Conservation (phyloP, 1,140 invertebrate genomes). For the Uloborus diversus region DNA sequence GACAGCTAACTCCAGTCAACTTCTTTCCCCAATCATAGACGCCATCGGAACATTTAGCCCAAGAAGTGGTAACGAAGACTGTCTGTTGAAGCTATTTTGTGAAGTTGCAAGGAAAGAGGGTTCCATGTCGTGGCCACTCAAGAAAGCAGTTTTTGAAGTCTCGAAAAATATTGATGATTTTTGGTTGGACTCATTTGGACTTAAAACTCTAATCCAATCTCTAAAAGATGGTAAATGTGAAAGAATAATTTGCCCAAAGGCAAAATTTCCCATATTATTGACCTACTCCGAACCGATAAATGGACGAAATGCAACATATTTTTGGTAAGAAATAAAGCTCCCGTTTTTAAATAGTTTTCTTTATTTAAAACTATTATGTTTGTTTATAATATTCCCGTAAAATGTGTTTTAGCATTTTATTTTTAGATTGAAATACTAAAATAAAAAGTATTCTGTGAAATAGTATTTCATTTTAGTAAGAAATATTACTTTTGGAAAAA, state of each 20-base stretch:
- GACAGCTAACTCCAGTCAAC: not conserved
- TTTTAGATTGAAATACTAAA: too few relatives aligned
- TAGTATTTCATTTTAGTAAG: too few relatives aligned
- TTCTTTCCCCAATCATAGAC: conserved; percentile 20
- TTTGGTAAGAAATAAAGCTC: not conserved
- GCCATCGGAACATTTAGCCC: conserved; percentile 21
- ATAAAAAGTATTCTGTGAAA: too few relatives aligned
- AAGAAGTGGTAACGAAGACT: conserved; percentile 9
- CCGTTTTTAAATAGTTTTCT: not conserved
- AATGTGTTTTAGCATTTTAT: not conserved
- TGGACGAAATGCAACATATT: not conserved
- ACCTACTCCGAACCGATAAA: too few relatives aligned
- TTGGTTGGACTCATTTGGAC: conserved; percentile 2
- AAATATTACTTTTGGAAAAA: too few relatives aligned
- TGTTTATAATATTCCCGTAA: not conserved
- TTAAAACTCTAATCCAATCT: conserved; percentile 1
- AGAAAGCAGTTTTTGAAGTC: not conserved
- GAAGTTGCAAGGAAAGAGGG: not conserved
- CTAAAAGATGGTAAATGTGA: conserved; percentile 27
- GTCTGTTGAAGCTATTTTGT: conserved; percentile 12
- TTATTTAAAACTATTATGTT: not conserved
- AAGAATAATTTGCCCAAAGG: not conserved
- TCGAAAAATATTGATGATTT: not conserved
- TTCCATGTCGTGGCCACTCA: not conserved
- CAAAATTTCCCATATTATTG: not conserved